phyloP scores from a whole-genome alignment of 1,140 invertebrate genomes.

The Trichonephila clavata region DNA sequence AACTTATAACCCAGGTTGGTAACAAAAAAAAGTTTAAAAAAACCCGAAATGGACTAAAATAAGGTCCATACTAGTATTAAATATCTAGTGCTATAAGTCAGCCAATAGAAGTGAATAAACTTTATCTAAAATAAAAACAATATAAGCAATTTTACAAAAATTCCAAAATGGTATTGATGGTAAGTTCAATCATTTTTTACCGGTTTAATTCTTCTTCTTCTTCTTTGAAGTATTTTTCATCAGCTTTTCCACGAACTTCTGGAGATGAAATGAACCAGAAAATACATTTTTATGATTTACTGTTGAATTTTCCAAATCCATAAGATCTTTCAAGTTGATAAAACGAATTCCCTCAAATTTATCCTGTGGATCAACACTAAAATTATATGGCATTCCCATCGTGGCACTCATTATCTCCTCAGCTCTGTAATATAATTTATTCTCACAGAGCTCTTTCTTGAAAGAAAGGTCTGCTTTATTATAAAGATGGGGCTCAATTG shows the following conservation, averaged over 20 bases:
- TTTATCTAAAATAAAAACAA: no score
- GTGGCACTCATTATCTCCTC: not conserved
- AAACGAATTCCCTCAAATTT: not conserved
- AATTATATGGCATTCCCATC: not conserved
- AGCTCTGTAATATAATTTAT: not conserved
- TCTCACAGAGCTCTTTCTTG: not conserved
- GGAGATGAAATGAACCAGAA: not conserved
- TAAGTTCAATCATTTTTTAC: not conserved
- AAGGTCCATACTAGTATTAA: no score
- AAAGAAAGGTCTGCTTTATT: not conserved
- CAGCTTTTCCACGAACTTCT: not conserved
- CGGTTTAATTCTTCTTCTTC: not conserved
- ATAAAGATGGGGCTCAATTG: not conserved
- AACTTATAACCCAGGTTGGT: no score
- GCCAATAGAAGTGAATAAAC: no score
- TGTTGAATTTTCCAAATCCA: not conserved
- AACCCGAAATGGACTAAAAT: no score
- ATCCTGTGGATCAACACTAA: not conserved
- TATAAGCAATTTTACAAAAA: no score
- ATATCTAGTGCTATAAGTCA: no score
- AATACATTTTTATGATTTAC: not conserved
- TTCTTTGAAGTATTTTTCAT: not conserved
- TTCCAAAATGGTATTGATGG: no score
- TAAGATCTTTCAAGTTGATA: not conserved
- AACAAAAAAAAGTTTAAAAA: no score